phyloP scores from a whole-genome alignment of 2,113 vertebrate genomes.

The Hemicordylus capensis region DNA sequence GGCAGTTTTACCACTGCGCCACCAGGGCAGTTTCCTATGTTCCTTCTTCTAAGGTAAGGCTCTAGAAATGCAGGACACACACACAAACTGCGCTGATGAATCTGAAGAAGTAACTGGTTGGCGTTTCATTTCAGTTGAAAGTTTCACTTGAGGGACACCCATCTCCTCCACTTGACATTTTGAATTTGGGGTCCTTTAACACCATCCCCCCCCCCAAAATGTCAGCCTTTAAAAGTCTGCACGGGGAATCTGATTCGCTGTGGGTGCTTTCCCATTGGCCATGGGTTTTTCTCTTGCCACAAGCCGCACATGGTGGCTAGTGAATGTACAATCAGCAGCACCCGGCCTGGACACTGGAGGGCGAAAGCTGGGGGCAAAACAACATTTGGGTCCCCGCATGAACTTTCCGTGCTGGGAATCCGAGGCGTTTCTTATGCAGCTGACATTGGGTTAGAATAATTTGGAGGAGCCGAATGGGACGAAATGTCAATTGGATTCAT shows the following conservation, averaged over 20 bases:
- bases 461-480: neutral
- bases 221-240: neutral
- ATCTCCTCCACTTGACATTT: neutral
- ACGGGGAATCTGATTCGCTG: neutral
- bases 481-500: neutral
- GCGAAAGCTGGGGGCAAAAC: neutral
- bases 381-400: too few relatives aligned
- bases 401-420: neutral
- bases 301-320: too few relatives aligned
- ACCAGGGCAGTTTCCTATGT: too few relatives aligned
- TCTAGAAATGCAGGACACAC: neutral
- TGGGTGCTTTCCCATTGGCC: neutral
- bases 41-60: neutral
- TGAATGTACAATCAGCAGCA: neutral
- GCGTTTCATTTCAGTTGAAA: too few relatives aligned
- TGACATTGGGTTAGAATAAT: conserved; percentile 9
- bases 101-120: neutral
- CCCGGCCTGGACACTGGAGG: neutral
- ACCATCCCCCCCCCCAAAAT: neutral
- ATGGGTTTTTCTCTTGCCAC: too few relatives aligned
- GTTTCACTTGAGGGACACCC: neutral
- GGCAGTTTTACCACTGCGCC: too few relatives aligned
- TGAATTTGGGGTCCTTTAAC: neutral
- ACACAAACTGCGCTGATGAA: neutral
- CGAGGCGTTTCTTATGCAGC: neutral